Evolutionary conservation across 2,113 vertebrate genomes (phyloP), one percentile per base, ranked within the genome.

Genomic region (Nicator chloris): DNA sequence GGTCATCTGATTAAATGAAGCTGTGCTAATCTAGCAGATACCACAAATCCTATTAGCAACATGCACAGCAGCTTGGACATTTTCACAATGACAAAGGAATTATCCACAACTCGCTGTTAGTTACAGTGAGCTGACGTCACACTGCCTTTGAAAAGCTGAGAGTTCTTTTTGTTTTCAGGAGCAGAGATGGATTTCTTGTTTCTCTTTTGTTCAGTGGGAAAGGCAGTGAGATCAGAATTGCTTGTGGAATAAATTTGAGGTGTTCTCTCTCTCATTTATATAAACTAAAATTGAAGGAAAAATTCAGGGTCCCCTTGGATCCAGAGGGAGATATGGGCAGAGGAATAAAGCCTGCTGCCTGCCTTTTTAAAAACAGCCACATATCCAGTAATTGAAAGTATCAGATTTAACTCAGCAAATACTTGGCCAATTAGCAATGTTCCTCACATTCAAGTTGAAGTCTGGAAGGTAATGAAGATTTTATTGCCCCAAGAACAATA

Each of bases 1-100:
- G 94, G 70, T 53, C 95, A 95, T 87, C 95, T 95, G 86, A 95
- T 96, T 94, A 97, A 93, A 90, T n/a, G 93, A 82, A 93, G 85
- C 86, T 75, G 26, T 59, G 69, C 89, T 97, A 95, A 97, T 97
- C 94, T 85, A 92, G 33, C 64, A 89, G 87, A 94, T 95, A 86
- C 35, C 83, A 76, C 49, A 86, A 97, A 95, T 95, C 96, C 95
- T 91, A 96, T 95, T 96, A 96, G 54, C 51, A 88, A 82, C 88
- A 90, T 13, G 70, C 65, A 88, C 86, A 71, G 78, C 63, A 91
- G 89, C 93, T 78, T 88, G 76, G 39, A 53, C 69, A 1, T 68
- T 72, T 85, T 47, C 93, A 91, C 88, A 95, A 86, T 90, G 85
- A 89, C 85, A 95, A 91, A 87, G 91, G 92, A 93, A 88, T 93